A percentile compares a stretch with the other conserved stretches of the same genome.
phyloP scores from a whole-genome alignment of 92 coral and sea anemone genomes.

The Bergia sp. region DNA sequence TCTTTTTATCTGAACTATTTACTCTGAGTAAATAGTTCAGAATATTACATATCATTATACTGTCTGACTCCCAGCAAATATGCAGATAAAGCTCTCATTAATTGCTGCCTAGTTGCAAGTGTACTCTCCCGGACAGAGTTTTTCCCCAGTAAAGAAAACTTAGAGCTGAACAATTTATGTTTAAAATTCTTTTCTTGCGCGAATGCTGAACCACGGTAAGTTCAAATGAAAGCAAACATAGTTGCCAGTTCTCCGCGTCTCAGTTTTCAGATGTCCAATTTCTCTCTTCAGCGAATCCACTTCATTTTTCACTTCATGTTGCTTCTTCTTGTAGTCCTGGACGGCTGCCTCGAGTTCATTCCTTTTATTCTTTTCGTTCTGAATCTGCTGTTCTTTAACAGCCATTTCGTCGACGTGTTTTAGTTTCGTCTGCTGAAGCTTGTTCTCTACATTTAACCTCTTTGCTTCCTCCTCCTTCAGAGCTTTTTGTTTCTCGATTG shows the following conservation, averaged over 20 bases:
- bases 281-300: slow-evolving; percentile 10
- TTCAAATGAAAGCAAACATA: slow-evolving; percentile 4
- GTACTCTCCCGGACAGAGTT: too few relatives aligned
- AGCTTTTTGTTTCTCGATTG: background rate
- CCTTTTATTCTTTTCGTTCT: background rate
- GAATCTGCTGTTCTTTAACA: background rate
- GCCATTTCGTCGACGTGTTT: background rate
- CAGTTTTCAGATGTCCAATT: background rate
- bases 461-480: background rate
- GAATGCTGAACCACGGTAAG: slow-evolving; percentile 26
- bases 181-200: slow-evolving; percentile 11
- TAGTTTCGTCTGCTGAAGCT: background rate
- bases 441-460: background rate
- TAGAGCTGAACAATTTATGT: background rate
- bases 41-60: too few relatives aligned
- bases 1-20: too few relatives aligned
- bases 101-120: too few relatives aligned
- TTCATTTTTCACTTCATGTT: slow-evolving; percentile 2
- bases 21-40: background rate
- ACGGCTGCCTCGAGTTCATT: background rate
- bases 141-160: too few relatives aligned
- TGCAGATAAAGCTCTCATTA: too few relatives aligned
- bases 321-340: background rate
- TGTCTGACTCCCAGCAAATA: too few relatives aligned
- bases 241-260: background rate